Conservation (phyloP, 2,113 vertebrate species). For the Oncorhynchus tshawytscha region DNA sequence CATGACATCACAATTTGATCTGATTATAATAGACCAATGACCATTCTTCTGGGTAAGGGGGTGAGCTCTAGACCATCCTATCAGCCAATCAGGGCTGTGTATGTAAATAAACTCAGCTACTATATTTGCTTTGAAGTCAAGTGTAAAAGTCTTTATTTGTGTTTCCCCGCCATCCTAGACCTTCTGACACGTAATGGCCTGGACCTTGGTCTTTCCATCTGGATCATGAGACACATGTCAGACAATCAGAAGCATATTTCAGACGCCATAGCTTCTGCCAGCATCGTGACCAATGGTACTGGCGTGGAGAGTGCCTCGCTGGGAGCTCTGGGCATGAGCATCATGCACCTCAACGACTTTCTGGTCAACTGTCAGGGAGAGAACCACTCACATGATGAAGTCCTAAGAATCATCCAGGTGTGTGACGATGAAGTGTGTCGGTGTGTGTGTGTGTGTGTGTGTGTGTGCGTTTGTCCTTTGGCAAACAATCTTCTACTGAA, state of each 20-base stretch:
- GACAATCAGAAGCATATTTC: constrained; percentile 98
- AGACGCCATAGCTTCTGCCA: constrained; percentile 95
- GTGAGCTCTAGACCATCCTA: too few species aligned
- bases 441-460: constrained; percentile 11
- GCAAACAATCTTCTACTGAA: too few species aligned
- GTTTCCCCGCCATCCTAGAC: constrained; percentile 68
- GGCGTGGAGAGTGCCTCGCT: constrained; percentile 91
- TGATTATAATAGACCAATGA: too few species aligned
- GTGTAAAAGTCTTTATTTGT: background rate
- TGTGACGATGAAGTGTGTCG: background rate
- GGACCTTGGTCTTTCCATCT: constrained; percentile 92
- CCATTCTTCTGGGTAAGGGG: too few species aligned
- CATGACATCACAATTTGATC: too few species aligned
- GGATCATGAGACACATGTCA: constrained; percentile 89
- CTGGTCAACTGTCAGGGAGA: constrained; percentile 95
- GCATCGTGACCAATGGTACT: constrained; percentile 94
- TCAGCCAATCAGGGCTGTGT: too few species aligned
- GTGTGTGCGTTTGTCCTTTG: constrained; percentile 25
- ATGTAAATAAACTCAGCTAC: too few species aligned
- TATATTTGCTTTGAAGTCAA: background rate
- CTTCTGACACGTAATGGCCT: constrained; percentile 94
- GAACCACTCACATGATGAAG: constrained; percentile 90
- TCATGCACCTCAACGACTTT: constrained; percentile 94
- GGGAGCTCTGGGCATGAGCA: constrained; percentile 87
- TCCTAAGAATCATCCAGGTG: constrained; percentile 97